Evolutionary conservation across 1,140 invertebrate species (phyloP).

Genomic region (Hyles euphorbiae): DNA sequence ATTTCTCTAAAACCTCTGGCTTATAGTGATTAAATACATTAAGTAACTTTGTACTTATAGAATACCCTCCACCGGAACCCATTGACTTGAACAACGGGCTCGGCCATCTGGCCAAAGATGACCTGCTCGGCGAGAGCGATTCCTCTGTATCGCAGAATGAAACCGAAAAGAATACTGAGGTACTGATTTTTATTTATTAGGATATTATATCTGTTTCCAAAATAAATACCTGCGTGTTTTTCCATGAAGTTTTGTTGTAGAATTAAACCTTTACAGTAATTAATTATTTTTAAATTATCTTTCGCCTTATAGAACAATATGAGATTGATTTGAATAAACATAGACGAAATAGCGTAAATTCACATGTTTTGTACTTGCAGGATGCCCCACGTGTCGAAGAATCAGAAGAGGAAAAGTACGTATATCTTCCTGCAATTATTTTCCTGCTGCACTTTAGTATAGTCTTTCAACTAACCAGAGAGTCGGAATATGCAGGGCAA

Average conservation of each 20-base stretch:
- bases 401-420: constrained; percentile 47
- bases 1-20: too few relatives aligned
- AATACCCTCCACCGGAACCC: too few relatives aligned
- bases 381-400: constrained; percentile 30
- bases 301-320: not conserved
- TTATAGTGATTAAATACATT: too few relatives aligned
- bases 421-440: constrained; percentile 1
- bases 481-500: not conserved
- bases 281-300: too few relatives aligned
- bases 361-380: constrained; percentile 22
- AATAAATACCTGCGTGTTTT: too few relatives aligned
- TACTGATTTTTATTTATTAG: not conserved
- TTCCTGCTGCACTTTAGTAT: too few relatives aligned
- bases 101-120: constrained; percentile 51
- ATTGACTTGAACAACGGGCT: constrained; percentile 40
- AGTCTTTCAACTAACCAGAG: not conserved
- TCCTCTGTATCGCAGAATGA: constrained; percentile 38
- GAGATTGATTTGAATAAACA: not conserved
- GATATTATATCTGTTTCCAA: too few relatives aligned
- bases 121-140: constrained; percentile 55
- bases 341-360: not conserved
- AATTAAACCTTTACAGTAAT: too few relatives aligned
- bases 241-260: too few relatives aligned
- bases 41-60: too few relatives aligned
- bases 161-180: constrained; percentile 6